Evolutionary conservation across 2,888 invertebrate genomes (phyloP), one percentile per base, ranked within the genome.

Genomic region (Pterostichus niger): DNA sequence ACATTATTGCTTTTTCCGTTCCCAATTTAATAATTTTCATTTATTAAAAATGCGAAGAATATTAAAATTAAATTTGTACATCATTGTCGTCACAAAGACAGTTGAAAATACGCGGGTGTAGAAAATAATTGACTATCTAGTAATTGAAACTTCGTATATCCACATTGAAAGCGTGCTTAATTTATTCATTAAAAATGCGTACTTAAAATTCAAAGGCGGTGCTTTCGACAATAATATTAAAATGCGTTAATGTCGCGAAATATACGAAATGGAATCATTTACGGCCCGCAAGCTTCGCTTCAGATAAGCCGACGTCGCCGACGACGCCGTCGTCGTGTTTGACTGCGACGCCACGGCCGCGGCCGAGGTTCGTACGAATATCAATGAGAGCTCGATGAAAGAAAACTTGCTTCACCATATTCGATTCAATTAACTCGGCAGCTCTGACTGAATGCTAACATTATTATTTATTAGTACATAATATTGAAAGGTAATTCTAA

Each of bases 171-270:
- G 33, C n/a, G 64, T 24, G 64, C 35, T 64, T 64, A 64, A 64
- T 64, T 64, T 64, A 64, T 64, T 64, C 64, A 64, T 64, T 64
- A 64, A 64, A 64, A 33, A 64, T 64, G 64, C 64, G 64, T 64
- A 33, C 13, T 64, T 64, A 24, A 64, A 33, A 64, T 64, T 64
- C 64, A 64, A 64, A 64, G 35, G 1, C 64, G 35, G 33, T 64
- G 9, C 64, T 4, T 11, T 54, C 15, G 54, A 54, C 54, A 54
- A 54, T 54, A 54, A 54, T 54, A 54, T 54, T 54, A 54, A 54
- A 54, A 54, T 54, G 54, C 54, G 54, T 54, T 54, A 54, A 54
- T 54, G 54, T 54, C 54, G 6, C 15, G 15, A 54, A 54, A 54
- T 54, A 54, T 54, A 54, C 54, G 54, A 54, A 54, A 54, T 54